Evolutionary conservation across 2,113 vertebrate species (phyloP).

Genomic region (Phalacrocorax carbo): DNA sequence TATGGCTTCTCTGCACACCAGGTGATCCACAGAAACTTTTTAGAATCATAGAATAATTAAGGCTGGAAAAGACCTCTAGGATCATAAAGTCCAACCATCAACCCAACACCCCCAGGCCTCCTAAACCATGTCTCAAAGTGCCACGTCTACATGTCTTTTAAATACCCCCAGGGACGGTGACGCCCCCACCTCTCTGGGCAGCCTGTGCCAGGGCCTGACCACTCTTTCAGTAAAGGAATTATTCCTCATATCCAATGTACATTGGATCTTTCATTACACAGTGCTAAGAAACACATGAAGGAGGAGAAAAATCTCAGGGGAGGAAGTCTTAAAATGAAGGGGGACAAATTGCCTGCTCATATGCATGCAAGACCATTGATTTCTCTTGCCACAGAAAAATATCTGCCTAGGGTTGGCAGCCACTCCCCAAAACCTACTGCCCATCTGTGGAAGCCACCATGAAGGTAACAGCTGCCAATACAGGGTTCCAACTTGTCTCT

Average conservation of each 20-base stretch:
- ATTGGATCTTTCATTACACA: neutral
- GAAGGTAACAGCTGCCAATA: neutral
- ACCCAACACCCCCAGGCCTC: no score
- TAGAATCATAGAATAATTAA: no score
- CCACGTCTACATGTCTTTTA: no score
- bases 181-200: no score
- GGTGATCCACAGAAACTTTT: neutral
- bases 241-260: no score
- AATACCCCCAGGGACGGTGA: no score
- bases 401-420: no score
- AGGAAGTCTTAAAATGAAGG: neutral
- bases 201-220: no score
- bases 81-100: no score
- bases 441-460: neutral
- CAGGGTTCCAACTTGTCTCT: neutral
- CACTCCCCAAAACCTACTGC: neutral
- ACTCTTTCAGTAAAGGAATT: no score
- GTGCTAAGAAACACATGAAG: neutral
- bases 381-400: neutral
- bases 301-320: neutral
- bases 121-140: no score
- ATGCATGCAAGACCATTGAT: neutral
- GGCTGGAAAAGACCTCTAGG: no score
- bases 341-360: neutral
- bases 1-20: neutral